These are phyloP conservation scores for Urocolius indicus DNA, from an alignment of 2,113 vertebrate species.

Conservation along the genomic window DNA sequence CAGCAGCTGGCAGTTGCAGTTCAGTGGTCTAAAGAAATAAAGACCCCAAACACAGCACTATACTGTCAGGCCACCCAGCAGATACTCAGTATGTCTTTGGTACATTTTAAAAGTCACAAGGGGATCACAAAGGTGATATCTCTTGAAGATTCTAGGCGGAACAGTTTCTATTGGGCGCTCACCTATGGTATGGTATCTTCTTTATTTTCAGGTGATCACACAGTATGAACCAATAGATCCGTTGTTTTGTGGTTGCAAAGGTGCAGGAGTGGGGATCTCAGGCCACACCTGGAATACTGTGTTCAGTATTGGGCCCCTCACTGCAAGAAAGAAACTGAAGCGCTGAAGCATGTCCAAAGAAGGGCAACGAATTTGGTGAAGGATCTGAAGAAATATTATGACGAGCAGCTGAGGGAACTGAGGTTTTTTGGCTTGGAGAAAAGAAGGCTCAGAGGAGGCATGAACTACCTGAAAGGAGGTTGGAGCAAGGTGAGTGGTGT, in stretches of 20 bases:
- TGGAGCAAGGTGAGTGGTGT: too few relatives aligned
- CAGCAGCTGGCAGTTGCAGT: slow-evolving; percentile 8
- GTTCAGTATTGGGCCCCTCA: too few relatives aligned
- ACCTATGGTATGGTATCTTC: background rate
- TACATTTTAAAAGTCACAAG: background rate
- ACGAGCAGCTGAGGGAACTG: too few relatives aligned
- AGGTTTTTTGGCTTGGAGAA: too few relatives aligned
- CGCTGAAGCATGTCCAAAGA: too few relatives aligned
- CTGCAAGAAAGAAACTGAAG: too few relatives aligned
- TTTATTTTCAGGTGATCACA: background rate
- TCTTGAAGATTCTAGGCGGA: background rate
- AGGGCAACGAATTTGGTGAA: too few relatives aligned
- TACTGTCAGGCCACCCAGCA: background rate
- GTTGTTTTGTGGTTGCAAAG: background rate
- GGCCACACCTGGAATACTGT: too few relatives aligned
- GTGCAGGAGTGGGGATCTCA: background rate
- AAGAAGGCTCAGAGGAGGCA: too few relatives aligned
- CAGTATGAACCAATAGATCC: background rate
- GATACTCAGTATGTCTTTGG: background rate
- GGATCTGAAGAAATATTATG: too few relatives aligned
- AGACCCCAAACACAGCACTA: background rate
- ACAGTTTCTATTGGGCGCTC: background rate
- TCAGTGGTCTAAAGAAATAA: slow-evolving; percentile 12
- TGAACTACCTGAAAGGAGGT: too few relatives aligned
- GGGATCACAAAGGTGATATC: background rate